Base-by-base conservation (phyloP, 1,140 invertebrate genomes). In the Wasmannia auropunctata region DNA sequence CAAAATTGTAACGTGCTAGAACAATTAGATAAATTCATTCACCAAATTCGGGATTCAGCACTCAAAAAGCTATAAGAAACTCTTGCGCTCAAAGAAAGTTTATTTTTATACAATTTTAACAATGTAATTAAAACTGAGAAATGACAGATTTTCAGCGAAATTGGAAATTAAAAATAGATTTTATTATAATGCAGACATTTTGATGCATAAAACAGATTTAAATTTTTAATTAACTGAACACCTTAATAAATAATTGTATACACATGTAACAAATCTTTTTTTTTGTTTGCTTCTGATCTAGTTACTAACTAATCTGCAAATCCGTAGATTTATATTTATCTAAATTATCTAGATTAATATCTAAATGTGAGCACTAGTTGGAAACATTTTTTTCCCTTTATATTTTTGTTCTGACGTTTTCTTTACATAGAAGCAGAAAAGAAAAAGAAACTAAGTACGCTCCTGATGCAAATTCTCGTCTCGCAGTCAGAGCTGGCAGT, bases 401-500 rank as follows among this genome's bases (percentile, higher is more conserved):
- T 19, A 54, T 14, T 43, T 58, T 5, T 31, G 6, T 46, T 67
- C 2, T 14, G 14, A n/a, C 2, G 37, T 51, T 65, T 2, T 81
- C 8, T 28, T 56, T 25, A 37, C 31, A 5, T 56, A 0, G n/a
- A n/a, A 5, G 7, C 14, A 34, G 54, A 81, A 58, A 37, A 67
- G 43, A 34, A 19, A 54, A 49, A 0, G 3, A 28, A 14, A 31
- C 34, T 46, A 31, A 58, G 25, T 74, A 43, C 67, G 65, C 51
- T 54, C n/a, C 51, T 72, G 67, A 67, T 19, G 37, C 37, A 54
- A 81, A 31, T 70, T 70, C 34, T 81, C 37, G 65, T 72, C 25
- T 54, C 25, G 51, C 19, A 54, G 34, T 40, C 62, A 54, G 76
- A 67, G 19, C 58, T 72, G 51, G 10, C 19, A n/a, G 31, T 83